Conservation (phyloP, 1,140 invertebrate genomes). For the Coenobita brevimanus region DNA sequence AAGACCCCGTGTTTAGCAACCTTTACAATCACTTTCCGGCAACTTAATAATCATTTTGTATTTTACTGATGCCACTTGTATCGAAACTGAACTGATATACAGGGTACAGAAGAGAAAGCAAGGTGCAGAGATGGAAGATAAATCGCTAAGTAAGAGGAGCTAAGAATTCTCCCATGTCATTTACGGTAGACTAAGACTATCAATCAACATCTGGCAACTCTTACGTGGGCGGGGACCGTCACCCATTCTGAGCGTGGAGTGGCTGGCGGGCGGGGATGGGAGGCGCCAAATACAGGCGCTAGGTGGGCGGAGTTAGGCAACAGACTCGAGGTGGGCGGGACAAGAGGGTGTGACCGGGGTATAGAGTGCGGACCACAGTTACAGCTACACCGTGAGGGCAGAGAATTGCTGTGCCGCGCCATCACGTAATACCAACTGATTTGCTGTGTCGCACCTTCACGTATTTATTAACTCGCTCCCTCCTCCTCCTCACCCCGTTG, state of each 20-base stretch:
- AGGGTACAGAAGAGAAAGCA: too few relatives aligned
- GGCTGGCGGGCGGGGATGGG: constrained; percentile 2
- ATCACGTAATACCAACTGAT: not conserved
- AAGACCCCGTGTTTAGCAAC: too few relatives aligned
- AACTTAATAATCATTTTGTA: too few relatives aligned
- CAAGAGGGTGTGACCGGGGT: constrained; percentile 47
- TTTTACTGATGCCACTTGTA: too few relatives aligned
- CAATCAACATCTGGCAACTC: too few relatives aligned
- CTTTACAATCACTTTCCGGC: too few relatives aligned
- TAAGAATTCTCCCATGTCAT: too few relatives aligned
- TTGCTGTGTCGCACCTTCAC: not conserved
- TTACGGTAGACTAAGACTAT: too few relatives aligned
- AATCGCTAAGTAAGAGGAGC: too few relatives aligned
- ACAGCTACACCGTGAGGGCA: constrained; percentile 52
- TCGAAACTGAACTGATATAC: too few relatives aligned
- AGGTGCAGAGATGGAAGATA: too few relatives aligned
- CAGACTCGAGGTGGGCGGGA: constrained; percentile 46
- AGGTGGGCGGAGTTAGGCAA: not conserved
- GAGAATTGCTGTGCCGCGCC: constrained; percentile 13
- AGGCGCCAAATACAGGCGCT: not conserved
- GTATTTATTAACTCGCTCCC: not conserved
- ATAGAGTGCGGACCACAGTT: constrained; percentile 36
- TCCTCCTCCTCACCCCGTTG: too few relatives aligned
- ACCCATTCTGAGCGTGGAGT: not conserved
- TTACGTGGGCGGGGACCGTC: not conserved